A percentile compares a stretch with the other conserved stretches of the same genome.
Evolutionary conservation across 2,113 vertebrate genomes (phyloP).

Genomic region (Pyxicephalus adspersus): DNA sequence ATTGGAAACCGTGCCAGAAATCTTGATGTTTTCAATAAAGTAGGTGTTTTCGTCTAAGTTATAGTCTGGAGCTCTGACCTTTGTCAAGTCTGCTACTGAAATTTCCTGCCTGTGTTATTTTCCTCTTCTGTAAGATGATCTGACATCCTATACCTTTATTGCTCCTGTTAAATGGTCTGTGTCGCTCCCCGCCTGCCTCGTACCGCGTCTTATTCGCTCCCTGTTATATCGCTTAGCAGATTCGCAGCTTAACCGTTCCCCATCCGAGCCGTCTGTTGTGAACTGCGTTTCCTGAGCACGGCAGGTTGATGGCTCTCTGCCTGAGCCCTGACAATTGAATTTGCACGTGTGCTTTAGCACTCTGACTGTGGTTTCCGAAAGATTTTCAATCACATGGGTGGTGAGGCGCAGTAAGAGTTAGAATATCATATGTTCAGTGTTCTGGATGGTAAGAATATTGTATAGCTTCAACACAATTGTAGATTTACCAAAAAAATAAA

Average conservation of each 20-base stretch:
- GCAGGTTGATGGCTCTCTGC: neutral
- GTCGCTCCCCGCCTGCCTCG: constrained; percentile 69
- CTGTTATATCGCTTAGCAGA: constrained; percentile 68
- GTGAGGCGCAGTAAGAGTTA: constrained; percentile 20
- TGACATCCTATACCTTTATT: constrained; percentile 85
- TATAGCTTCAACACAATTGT: neutral
- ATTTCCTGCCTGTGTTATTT: constrained; percentile 79
- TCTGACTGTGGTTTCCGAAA: constrained; percentile 8
- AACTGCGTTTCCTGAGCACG: neutral
- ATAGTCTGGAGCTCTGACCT: constrained; percentile 69
- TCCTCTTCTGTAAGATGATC: constrained; percentile 73
- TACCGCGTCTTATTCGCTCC: constrained; percentile 59
- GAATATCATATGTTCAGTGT: neutral
- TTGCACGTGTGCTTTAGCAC: constrained; percentile 21
- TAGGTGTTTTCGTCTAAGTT: constrained; percentile 74
- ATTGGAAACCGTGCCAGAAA: constrained; percentile 66
- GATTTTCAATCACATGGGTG: neutral
- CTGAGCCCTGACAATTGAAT: constrained; percentile 11
- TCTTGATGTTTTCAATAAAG: constrained; percentile 66
- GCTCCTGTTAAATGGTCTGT: constrained; percentile 77
- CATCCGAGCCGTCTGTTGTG: neutral
- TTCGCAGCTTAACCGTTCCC: constrained; percentile 19
- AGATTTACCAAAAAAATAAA: constrained; percentile 2
- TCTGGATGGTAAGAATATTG: neutral
- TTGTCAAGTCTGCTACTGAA: constrained; percentile 76